phyloP scores from a whole-genome alignment of 2,888 invertebrate species.

The Coenonympha glycerion region DNA sequence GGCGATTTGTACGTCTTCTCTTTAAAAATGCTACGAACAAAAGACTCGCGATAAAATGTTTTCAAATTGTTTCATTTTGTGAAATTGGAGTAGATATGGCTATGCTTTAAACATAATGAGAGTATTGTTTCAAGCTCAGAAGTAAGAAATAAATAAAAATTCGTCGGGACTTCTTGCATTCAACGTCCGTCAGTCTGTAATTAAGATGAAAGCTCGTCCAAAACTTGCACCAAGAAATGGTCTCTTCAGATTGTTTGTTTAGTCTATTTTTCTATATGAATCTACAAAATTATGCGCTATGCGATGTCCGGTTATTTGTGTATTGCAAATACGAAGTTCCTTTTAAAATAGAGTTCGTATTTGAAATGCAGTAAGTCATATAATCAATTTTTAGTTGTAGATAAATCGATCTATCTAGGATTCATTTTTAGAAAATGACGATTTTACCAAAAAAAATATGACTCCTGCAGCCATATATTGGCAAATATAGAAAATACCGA shows the following conservation, averaged over 20 bases:
- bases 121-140: conserved; percentile 30
- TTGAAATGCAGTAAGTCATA: too few relatives aligned
- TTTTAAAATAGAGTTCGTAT: too few relatives aligned
- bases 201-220: conserved; percentile 20
- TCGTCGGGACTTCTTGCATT: conserved; percentile 16
- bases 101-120: conserved; percentile 31
- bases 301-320: neutral
- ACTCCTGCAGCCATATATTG: too few relatives aligned
- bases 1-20: conserved; percentile 47
- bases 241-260: neutral
- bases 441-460: too few relatives aligned
- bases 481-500: too few relatives aligned
- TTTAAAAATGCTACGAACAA: conserved; percentile 46
- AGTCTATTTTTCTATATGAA: neutral
- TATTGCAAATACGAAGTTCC: neutral
- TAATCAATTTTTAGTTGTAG: too few relatives aligned
- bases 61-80: conserved; percentile 45
- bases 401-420: too few relatives aligned
- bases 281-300: too few relatives aligned
- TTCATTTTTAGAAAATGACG: too few relatives aligned
- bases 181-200: conserved; percentile 18
- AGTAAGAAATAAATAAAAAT: conserved; percentile 27
- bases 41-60: conserved; percentile 48
- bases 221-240: conserved; percentile 4
- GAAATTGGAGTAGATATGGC: conserved; percentile 28